Conservation (phyloP, 2,797 vertebrate genomes). For the Petrocephalus sullivani region DNA sequence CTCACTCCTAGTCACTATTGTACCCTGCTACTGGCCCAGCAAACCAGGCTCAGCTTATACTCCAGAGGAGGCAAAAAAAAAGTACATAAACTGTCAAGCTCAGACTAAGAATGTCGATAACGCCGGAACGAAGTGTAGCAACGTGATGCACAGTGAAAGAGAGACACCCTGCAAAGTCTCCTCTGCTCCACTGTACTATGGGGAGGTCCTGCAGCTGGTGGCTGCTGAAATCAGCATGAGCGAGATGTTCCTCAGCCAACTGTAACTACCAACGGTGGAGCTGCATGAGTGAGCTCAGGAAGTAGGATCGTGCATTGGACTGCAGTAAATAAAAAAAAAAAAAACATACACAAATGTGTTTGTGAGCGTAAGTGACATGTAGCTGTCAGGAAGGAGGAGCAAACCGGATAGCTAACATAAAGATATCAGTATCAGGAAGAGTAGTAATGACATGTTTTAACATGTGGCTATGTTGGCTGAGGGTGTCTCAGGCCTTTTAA, state of each 20-base stretch:
- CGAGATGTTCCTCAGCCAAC: background rate
- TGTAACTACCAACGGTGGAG: background rate
- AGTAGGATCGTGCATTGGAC: background rate
- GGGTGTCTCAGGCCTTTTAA: conserved; percentile 31
- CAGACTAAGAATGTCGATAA: background rate
- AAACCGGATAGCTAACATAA: conserved; percentile 12
- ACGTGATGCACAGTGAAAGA: background rate
- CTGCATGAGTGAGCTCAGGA: background rate
- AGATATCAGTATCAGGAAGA: conserved; percentile 1
- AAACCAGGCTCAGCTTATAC: background rate
- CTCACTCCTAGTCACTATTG: background rate
- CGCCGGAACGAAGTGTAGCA: background rate
- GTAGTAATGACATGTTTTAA: conserved; percentile 16
- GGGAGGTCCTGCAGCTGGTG: background rate
- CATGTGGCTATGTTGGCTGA: conserved; percentile 16
- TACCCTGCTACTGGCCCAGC: background rate
- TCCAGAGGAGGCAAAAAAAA: conserved; percentile 2
- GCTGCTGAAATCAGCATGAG: background rate
- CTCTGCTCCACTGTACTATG: background rate
- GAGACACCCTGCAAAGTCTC: background rate
- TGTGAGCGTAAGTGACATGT: background rate
- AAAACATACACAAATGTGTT: background rate
- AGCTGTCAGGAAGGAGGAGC: background rate
- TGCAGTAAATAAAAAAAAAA: background rate
- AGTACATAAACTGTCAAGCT: background rate